phyloP scores from a whole-genome alignment of 2,113 vertebrate species.

The Amazona guildingii region DNA sequence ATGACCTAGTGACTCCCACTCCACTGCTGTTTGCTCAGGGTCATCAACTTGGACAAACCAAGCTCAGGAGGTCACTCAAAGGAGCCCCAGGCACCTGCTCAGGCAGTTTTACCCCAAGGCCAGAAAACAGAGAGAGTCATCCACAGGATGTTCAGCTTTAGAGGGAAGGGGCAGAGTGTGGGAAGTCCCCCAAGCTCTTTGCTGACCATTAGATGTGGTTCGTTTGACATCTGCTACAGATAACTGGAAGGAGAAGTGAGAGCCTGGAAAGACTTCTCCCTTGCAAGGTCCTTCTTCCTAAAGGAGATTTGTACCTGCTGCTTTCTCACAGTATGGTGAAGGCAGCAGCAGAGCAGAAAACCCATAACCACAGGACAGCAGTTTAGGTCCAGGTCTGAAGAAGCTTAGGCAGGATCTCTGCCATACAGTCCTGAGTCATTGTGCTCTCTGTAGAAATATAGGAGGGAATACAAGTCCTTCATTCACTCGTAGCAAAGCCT shows the following conservation, averaged over 20 bases:
- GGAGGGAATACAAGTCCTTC: background rate
- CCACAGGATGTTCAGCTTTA: background rate
- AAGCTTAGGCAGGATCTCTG: background rate
- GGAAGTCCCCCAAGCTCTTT: background rate
- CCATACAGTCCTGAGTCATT: background rate
- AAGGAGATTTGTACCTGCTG: background rate
- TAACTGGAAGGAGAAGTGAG: background rate
- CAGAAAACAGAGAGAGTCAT: background rate
- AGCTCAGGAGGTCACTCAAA: background rate
- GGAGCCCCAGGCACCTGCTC: background rate
- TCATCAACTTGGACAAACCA: background rate
- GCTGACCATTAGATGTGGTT: background rate
- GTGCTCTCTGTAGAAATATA: background rate
- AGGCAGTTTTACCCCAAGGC: background rate
- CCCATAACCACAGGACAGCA: background rate
- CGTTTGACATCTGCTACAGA: background rate
- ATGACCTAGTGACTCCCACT: background rate
- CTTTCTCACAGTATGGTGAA: background rate
- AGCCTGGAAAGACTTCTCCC: background rate
- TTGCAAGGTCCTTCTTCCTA: background rate
- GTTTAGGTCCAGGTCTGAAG: background rate
- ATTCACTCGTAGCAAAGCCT: background rate
- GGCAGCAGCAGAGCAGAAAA: background rate
- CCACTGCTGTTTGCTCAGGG: background rate
- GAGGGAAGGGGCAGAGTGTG: background rate